Conservation (phyloP, 2,797 vertebrate genomes). For the Bothrops alternatus region DNA sequence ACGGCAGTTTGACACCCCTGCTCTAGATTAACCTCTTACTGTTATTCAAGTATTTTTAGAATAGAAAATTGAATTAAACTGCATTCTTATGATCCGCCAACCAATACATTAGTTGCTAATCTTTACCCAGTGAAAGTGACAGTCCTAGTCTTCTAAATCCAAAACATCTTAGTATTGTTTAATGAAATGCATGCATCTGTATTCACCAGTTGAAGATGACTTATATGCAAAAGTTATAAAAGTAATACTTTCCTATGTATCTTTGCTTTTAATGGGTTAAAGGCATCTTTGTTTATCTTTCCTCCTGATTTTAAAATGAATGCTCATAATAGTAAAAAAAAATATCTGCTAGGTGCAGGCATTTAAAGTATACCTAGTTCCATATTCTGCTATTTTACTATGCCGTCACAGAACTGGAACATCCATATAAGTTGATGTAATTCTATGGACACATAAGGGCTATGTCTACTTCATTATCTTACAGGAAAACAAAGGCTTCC, state of each 20-base stretch:
- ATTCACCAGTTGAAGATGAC: not conserved
- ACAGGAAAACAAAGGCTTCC: not conserved
- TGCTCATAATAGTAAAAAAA: not conserved
- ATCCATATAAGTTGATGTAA: not conserved
- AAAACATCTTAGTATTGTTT: not conserved
- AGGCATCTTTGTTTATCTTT: not conserved
- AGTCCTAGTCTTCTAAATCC: not conserved
- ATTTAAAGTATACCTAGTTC: not conserved
- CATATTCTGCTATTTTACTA: not conserved
- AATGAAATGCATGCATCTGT: not conserved
- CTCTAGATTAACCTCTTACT: not conserved
- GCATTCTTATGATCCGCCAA: not conserved
- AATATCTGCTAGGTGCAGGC: not conserved
- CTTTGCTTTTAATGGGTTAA: not conserved
- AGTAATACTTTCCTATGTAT: not conserved
- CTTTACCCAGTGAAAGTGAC: not conserved
- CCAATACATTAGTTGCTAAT: not conserved
- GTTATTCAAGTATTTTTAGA: too few species aligned
- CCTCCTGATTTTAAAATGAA: not conserved
- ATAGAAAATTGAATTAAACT: not conserved
- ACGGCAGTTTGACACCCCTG: too few species aligned
- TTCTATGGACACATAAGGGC: not conserved
- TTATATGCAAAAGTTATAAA: not conserved
- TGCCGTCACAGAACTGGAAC: not conserved
- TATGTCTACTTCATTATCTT: not conserved